A percentile compares a stretch with the other conserved stretches of the same genome.
Evolutionary conservation across 2,888 invertebrate species (phyloP).

Genomic region (Phorcus lineatus): DNA sequence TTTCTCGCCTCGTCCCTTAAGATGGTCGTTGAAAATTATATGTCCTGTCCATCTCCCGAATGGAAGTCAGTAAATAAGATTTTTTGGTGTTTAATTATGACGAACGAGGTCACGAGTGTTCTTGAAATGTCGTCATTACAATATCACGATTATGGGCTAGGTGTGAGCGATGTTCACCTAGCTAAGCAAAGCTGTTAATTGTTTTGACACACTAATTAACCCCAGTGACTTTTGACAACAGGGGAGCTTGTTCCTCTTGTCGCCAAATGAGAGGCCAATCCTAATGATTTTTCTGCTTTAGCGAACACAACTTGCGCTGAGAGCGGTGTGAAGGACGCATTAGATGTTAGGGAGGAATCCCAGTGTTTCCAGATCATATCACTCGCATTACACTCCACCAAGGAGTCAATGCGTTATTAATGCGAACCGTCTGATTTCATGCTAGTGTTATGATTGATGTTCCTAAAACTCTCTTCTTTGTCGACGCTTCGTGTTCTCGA

Average conservation of each 20-base stretch:
- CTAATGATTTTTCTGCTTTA: slow-evolving; percentile 22
- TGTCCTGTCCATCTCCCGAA: background rate
- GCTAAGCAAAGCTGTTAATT: slow-evolving; percentile 12
- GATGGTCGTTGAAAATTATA: slow-evolving; percentile 3
- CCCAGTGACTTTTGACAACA: background rate
- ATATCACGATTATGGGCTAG: slow-evolving; percentile 20
- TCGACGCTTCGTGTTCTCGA: background rate
- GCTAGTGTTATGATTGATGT: slow-evolving; percentile 24
- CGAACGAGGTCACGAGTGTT: background rate
- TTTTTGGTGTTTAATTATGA: slow-evolving; percentile 27
- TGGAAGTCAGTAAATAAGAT: slow-evolving; percentile 15
- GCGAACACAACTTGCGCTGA: background rate
- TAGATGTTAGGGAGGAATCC: background rate
- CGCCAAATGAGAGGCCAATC: background rate
- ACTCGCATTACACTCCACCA: background rate
- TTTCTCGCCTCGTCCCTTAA: slow-evolving; percentile 3
- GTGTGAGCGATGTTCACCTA: slow-evolving; percentile 14
- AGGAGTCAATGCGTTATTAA: slow-evolving; percentile 22
- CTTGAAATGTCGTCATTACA: slow-evolving; percentile 10
- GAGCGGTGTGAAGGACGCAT: background rate
- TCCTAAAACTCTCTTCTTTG: background rate
- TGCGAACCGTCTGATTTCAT: slow-evolving; percentile 12
- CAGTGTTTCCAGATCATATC: slow-evolving; percentile 7
- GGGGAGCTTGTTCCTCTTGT: background rate
- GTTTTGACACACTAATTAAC: slow-evolving; percentile 30